Conservation (phyloP, 2,888 invertebrate genomes). For the Anorthoa munda region DNA sequence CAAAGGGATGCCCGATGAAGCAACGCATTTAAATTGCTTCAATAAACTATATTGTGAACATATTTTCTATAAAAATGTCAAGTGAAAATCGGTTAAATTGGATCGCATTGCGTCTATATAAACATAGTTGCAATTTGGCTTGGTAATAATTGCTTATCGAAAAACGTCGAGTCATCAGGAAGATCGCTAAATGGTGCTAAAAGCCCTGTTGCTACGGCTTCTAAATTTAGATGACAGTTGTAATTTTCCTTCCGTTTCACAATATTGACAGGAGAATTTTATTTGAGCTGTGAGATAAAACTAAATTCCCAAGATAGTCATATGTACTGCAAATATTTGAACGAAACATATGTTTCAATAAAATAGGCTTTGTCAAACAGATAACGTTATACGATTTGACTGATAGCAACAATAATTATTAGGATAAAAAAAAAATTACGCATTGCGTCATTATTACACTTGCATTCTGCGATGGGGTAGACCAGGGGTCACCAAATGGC, state of each 20-base stretch:
- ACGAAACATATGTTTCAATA: not conserved
- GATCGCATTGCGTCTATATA: too few relatives aligned
- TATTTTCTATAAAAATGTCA: too few relatives aligned
- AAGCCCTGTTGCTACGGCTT: not conserved
- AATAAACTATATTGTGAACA: too few relatives aligned
- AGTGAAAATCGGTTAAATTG: too few relatives aligned
- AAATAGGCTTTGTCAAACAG: not conserved
- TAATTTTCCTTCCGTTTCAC: not conserved
- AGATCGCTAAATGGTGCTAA: not conserved
- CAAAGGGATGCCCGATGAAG: too few relatives aligned
- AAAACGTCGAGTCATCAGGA: too few relatives aligned
- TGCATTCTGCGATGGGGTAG: not conserved
- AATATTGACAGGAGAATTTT: constrained; percentile 12
- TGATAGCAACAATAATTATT: not conserved
- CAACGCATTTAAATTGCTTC: too few relatives aligned
- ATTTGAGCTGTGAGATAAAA: constrained; percentile 18
- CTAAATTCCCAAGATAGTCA: not conserved
- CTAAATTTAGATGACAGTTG: not conserved
- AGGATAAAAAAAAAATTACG: constrained; percentile 4
- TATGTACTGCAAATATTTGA: not conserved
- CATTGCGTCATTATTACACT: not conserved
- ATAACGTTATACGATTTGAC: constrained; percentile 10
- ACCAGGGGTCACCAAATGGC: not conserved
- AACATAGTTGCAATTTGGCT: too few relatives aligned
- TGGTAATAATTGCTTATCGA: too few relatives aligned